These are phyloP conservation scores for Rhizoglyphus robini DNA, from an alignment of 1,140 invertebrate genomes.

Conservation along the genomic window DNA sequence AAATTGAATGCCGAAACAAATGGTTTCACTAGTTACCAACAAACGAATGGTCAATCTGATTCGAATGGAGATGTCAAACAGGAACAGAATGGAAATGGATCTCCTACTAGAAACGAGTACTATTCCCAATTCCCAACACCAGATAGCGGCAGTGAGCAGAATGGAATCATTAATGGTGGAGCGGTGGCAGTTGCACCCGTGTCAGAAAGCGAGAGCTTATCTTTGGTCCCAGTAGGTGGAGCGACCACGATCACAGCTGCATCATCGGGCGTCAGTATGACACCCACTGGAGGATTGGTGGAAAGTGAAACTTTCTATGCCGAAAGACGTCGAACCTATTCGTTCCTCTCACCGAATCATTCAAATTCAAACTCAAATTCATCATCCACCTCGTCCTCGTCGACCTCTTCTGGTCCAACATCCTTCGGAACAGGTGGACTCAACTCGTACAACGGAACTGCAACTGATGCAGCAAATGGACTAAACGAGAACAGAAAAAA, in stretches of 20 bases:
- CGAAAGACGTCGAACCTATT: slow-evolving; percentile 9
- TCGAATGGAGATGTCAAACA: not conserved
- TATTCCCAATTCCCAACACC: slow-evolving; percentile 6
- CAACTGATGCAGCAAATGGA: not conserved
- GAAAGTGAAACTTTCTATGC: slow-evolving; percentile 11
- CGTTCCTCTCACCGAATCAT: not conserved
- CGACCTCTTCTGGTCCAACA: slow-evolving; percentile 3
- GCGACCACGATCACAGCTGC: not conserved
- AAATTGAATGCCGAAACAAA: not conserved
- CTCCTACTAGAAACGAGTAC: not conserved
- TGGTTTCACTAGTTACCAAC: not conserved
- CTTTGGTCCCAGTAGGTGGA: not conserved
- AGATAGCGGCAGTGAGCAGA: not conserved
- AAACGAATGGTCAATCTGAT: not conserved
- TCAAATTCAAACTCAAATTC: slow-evolving; percentile 2
- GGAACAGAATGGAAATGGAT: not conserved
- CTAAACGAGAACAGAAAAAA: too few relatives aligned
- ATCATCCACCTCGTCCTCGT: not conserved
- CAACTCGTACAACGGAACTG: not conserved
- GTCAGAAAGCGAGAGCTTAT: not conserved
- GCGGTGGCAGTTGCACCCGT: not conserved
- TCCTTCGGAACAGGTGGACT: not conserved
- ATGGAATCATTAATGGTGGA: not conserved
- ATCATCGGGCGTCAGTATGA: not conserved
- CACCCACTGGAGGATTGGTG: not conserved